Evolutionary conservation across 2,113 vertebrate species (phyloP), one percentile per base, ranked within the genome.

Genomic region (Colossoma macropomum): DNA sequence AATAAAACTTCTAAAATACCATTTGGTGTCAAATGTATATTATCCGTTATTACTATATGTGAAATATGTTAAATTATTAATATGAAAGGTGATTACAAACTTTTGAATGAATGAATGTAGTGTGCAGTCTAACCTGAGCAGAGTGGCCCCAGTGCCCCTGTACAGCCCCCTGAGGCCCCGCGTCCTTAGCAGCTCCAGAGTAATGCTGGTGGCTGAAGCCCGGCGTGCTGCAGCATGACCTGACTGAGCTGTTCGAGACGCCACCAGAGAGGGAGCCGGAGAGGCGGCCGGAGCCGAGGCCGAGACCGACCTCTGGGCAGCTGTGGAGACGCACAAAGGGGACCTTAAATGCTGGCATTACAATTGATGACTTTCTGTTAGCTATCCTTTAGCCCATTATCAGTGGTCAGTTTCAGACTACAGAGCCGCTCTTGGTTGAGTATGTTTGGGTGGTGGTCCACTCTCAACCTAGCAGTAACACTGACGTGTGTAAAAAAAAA

Each of bases 161-260:
- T 96, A 95, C 48, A 96, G 93, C 15, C 95, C 96, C 4, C 89
- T 87, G 77, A 96, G 82, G 5, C 95, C 95, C 9, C 88, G 92
- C 0, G 93, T 94, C 70, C 68, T 93, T 56, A 95, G 89, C 62
- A 97, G 92, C 76, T 96, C 89, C 87, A 83, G 13, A 0, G 94
- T 93, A 45, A 95, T 95, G 75, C 88, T 17, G 0, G 34, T 93
- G 79, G 94, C 96, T 0, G 96, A 96, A 0, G 90, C 72, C 12
- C 86, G 89, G 59, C 59, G 84, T 7, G 86, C 81, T 2, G 90
- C n/a, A 15, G 19, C n/a, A 1, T 76, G 89, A 23, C 10, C 45
- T 11, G 82, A 65, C 41, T 45, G 86, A 1, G 81, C 1, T 0
- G 60, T 65, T 27, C 0, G 86, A 9, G 77, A 86, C n/a, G 15